A percentile compares a stretch with the other conserved stretches of the same genome.
These are phyloP conservation scores for Calcarius lapponicus DNA, from an alignment of 2,797 vertebrate species.

Conservation along the genomic window DNA sequence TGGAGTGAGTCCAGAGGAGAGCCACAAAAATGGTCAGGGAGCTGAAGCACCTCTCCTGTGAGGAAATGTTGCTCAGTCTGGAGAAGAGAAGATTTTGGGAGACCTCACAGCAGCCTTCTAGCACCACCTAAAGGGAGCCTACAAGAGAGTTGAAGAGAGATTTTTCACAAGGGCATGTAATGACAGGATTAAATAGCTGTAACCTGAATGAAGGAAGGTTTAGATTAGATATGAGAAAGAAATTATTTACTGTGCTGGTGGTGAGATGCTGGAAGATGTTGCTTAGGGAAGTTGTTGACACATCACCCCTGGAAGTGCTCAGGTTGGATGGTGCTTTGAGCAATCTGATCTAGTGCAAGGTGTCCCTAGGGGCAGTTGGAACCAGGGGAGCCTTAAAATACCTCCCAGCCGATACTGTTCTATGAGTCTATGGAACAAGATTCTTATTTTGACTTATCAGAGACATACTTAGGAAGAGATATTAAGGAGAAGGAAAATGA, in stretches of 20 bases:
- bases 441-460: background rate
- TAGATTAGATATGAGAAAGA: background rate
- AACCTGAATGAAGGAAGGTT: background rate
- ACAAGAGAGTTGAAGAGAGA: background rate
- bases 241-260: background rate
- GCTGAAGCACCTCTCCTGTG: background rate
- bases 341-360: background rate
- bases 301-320: background rate
- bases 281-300: background rate
- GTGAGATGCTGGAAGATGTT: background rate
- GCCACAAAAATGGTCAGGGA: background rate
- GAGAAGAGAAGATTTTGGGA: background rate
- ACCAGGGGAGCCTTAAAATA: background rate
- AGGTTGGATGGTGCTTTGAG: background rate
- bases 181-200: background rate
- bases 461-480: background rate
- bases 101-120: background rate
- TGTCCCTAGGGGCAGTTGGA: background rate
- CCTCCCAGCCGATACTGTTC: rapidly evolving
- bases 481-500: background rate
- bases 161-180: background rate
- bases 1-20: background rate
- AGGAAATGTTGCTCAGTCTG: background rate
- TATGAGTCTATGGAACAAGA: background rate
- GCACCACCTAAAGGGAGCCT: background rate